Conservation (phyloP, 2,113 vertebrate genomes). For the Apteryx owenii region DNA sequence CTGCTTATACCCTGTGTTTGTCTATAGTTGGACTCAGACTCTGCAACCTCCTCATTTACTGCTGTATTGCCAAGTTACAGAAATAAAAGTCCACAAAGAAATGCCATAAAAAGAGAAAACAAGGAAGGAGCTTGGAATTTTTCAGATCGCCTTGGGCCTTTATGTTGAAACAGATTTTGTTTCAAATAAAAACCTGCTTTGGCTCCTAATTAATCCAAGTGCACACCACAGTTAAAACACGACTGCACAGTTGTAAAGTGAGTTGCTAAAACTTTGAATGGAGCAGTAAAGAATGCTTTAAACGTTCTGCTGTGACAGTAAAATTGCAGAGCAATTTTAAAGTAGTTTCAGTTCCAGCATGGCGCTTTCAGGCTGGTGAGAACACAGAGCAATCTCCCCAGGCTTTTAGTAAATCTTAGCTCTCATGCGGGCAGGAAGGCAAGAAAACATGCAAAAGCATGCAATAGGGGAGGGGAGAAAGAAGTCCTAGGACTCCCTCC, state of each 20-base stretch:
- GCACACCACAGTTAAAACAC: not conserved
- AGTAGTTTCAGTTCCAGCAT: not conserved
- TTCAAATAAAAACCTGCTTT: not conserved
- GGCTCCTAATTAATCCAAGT: not conserved
- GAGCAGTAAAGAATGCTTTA: not conserved
- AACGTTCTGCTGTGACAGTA: not conserved
- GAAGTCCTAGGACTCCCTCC: rapidly evolving
- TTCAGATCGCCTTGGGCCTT: not conserved
- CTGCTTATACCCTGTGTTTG: not conserved
- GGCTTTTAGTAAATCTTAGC: not conserved
- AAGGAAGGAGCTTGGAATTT: not conserved
- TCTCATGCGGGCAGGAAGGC: not conserved
- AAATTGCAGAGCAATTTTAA: not conserved
- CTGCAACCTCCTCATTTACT: not conserved
- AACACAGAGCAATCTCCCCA: not conserved
- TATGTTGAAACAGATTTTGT: not conserved
- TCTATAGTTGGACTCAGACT: not conserved
- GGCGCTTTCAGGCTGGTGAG: not conserved
- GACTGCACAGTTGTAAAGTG: not conserved
- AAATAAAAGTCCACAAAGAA: not conserved
- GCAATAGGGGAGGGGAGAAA: not conserved
- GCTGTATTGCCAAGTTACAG: not conserved
- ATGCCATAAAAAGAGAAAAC: not conserved
- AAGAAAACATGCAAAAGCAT: too few relatives aligned
- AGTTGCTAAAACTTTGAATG: not conserved